Evolutionary conservation across 2,113 vertebrate genomes (phyloP), one percentile per base, ranked within the genome.

Genomic region (Paradoxurus hermaphroditus): DNA sequence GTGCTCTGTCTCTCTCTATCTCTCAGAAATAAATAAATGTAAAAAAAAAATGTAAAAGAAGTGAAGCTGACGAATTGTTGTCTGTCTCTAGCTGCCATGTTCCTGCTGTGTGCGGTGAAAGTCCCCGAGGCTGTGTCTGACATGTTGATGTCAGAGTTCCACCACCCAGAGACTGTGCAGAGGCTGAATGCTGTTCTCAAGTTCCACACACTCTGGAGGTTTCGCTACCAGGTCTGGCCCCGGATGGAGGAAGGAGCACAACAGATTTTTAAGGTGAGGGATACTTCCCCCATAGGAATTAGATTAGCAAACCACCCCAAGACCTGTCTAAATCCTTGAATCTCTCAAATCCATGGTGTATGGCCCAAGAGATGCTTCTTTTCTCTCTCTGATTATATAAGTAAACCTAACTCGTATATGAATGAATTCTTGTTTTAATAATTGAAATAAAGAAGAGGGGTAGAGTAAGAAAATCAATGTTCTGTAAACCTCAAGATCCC

Each of bases 141-240:
- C 96, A 99, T 99, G 99, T 98, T 99, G 98, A 99, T 99, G 99
- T 99, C 99, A 0, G 99, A 99, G 99, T 99, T 99, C 98, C 99
- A 99, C 97, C 99, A 99, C 94, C 99, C 99, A 18, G 99, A 99
- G 97, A 99, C 99, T 0, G 99, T 99, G 95, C 99, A 99, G 98
- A 99, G 99, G 84, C 99, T 99, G 95, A 99, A 99, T 75, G 99
- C 99, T 1, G 98, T 99, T 95, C 99, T 99, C 62, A 99, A 99
- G 98, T 99, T 99, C 96, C 99, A 99, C 98, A 99, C 99, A 0
- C 99, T 99, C 93, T 99, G 99, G 99, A 99, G 99, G 62, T 99
- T 99, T 98, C 99, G 99, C n/a, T 99, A 99, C 83, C 99, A 99
- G 98, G 99, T 99, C 95, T 99, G 99, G 99, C 99, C 99, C 39